phyloP scores from a whole-genome alignment of 2,113 vertebrate genomes.

The Spea multiplicata region DNA sequence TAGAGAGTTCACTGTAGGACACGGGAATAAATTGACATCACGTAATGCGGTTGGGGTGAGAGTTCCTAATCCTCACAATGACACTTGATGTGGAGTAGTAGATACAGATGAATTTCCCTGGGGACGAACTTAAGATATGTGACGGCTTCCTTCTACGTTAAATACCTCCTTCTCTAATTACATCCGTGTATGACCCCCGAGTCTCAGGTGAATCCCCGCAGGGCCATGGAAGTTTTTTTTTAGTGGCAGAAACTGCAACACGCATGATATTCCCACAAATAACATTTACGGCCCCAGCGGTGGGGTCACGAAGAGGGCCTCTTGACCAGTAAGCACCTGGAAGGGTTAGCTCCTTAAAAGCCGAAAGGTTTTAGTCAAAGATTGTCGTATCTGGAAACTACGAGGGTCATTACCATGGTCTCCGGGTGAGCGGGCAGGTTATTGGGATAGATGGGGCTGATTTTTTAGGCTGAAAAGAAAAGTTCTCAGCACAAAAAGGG shows the following conservation, averaged over 20 bases:
- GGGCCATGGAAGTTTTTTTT: background rate
- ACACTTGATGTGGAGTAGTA: background rate
- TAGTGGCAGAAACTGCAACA: background rate
- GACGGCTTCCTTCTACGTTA: background rate
- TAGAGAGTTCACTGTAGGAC: background rate
- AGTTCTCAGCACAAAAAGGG: no score
- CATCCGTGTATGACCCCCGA: background rate
- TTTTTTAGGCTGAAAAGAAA: no score
- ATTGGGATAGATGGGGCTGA: no score
- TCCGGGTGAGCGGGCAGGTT: no score
- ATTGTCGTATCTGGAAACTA: no score
- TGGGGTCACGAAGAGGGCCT: background rate
- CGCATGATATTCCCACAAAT: background rate
- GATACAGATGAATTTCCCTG: background rate
- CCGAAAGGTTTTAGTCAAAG: no score
- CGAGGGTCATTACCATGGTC: no score
- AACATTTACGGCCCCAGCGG: background rate
- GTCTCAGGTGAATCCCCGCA: constrained; percentile 1
- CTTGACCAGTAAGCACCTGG: no score
- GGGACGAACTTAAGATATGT: background rate
- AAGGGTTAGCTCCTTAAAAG: no score
- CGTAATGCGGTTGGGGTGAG: background rate
- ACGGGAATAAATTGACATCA: constrained; percentile 8
- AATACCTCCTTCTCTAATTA: background rate
- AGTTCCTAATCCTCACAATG: background rate